phyloP scores from a whole-genome alignment of 64 coral and sea anemone species.

The Montipora sp. region DNA sequence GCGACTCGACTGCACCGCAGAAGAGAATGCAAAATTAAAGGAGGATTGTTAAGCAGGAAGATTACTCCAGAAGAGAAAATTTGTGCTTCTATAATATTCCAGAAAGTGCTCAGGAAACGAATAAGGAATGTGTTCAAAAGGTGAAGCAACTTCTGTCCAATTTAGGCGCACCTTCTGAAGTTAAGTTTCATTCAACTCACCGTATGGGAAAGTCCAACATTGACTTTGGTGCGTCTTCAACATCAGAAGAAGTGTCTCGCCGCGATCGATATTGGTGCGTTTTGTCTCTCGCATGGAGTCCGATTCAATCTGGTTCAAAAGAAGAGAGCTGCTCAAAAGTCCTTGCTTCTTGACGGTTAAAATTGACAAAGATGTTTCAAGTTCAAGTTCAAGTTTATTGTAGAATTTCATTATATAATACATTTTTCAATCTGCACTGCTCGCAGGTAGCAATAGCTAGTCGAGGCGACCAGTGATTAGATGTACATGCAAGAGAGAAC shows the following conservation, averaged over 20 bases:
- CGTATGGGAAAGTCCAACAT: not conserved
- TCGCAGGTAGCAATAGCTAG: no score
- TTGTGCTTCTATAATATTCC: conserved; percentile 3
- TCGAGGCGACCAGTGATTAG: no score
- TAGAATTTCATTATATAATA: no score
- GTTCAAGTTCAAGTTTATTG: no score
- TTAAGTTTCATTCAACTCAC: not conserved
- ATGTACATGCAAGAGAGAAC: no score
- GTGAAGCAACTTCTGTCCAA: not conserved
- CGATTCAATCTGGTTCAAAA: not conserved
- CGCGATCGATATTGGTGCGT: not conserved
- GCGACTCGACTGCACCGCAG: not conserved
- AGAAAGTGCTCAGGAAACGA: not conserved
- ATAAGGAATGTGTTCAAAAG: not conserved
- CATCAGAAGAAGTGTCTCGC: not conserved
- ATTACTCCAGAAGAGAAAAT: not conserved
- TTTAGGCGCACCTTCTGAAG: not conserved
- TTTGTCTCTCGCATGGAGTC: not conserved
- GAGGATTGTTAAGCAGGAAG: not conserved
- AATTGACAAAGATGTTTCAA: not conserved
- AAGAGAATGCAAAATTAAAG: not conserved
- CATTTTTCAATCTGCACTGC: no score
- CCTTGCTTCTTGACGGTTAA: not conserved
- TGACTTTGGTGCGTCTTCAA: not conserved
- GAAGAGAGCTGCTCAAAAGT: not conserved